Percentiles rank a stretch among this genome's conserved stretches.
phyloP scores from a whole-genome alignment of 2,113 vertebrate genomes.

The Clarias batrachus region DNA sequence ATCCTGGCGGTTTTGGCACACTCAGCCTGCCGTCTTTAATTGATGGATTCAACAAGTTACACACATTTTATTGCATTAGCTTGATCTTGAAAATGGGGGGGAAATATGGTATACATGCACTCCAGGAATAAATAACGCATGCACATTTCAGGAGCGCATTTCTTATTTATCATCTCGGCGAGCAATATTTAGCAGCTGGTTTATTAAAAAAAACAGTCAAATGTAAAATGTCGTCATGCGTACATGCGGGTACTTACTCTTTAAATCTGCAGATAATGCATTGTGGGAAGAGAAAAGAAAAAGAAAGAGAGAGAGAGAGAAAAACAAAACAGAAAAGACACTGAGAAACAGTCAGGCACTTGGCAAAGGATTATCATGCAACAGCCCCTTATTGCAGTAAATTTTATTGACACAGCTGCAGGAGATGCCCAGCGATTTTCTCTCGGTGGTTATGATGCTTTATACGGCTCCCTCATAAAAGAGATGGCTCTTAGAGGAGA shows the following conservation, averaged over 20 bases:
- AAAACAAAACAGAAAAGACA: background rate
- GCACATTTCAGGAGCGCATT: conserved; percentile 15
- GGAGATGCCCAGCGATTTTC: background rate
- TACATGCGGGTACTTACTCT: conserved; percentile 84
- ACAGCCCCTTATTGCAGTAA: background rate
- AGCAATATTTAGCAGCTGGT: conserved; percentile 3
- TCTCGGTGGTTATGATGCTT: conserved; percentile 20
- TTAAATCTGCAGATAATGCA: conserved; percentile 84
- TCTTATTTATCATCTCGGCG: conserved; percentile 22
- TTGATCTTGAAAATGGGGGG: conserved; percentile 29
- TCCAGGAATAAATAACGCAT: conserved; percentile 3
- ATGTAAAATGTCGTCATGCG: background rate
- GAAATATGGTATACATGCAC: conserved; percentile 26
- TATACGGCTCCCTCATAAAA: conserved; percentile 15
- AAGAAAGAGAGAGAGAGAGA: conserved; percentile 32
- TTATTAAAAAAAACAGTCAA: background rate
- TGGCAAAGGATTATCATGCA: background rate
- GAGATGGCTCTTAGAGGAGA: conserved; percentile 3
- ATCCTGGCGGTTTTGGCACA: conserved; percentile 95
- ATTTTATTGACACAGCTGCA: conserved; percentile 25
- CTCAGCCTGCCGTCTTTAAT: conserved; percentile 87
- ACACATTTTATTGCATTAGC: conserved; percentile 29
- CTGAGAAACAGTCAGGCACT: background rate
- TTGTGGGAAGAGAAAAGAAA: conserved; percentile 54
- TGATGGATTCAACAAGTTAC: conserved; percentile 36